phyloP scores from a whole-genome alignment of 2,113 vertebrate genomes.

The Callithrix jacchus region DNA sequence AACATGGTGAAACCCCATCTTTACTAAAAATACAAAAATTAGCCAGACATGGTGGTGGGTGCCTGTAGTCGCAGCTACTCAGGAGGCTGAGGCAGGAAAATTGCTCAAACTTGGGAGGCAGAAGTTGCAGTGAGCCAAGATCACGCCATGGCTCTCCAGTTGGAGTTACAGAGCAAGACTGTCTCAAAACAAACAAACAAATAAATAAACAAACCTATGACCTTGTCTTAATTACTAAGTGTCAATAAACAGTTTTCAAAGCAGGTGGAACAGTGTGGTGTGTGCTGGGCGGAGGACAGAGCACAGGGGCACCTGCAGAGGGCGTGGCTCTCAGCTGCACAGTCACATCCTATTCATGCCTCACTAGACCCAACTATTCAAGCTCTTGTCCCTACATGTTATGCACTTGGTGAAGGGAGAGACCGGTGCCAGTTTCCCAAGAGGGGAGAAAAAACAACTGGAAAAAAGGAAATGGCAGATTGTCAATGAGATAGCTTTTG shows the following conservation, averaged over 20 bases:
- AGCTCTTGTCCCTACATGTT: slow-evolving; percentile 52
- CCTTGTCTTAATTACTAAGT: slow-evolving; percentile 71
- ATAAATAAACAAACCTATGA: neutral
- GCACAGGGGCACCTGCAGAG: slow-evolving; percentile 33
- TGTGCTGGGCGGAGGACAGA: slow-evolving; percentile 17
- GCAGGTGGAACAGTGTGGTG: slow-evolving; percentile 30
- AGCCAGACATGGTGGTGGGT: too few relatives aligned
- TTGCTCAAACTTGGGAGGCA: too few relatives aligned
- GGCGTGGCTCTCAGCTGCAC: neutral
- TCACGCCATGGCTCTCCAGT: too few relatives aligned
- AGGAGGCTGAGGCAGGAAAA: too few relatives aligned
- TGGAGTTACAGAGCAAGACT: too few relatives aligned
- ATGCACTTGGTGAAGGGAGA: neutral
- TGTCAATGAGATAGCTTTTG: slow-evolving; percentile 69
- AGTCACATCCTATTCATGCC: slow-evolving; percentile 48
- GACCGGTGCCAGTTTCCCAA: slow-evolving; percentile 68
- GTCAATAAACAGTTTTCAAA: slow-evolving; percentile 72
- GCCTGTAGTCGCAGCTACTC: too few relatives aligned
- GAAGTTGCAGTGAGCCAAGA: too few relatives aligned
- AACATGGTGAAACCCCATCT: too few relatives aligned
- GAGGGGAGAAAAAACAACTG: slow-evolving; percentile 37
- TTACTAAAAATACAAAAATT: too few relatives aligned
- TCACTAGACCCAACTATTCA: slow-evolving; percentile 39
- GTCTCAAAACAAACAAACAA: too few relatives aligned
- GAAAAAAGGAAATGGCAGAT: slow-evolving; percentile 67